Evolutionary conservation across 2,888 invertebrate genomes (phyloP).

Genomic region (Perizoma affinitatum): DNA sequence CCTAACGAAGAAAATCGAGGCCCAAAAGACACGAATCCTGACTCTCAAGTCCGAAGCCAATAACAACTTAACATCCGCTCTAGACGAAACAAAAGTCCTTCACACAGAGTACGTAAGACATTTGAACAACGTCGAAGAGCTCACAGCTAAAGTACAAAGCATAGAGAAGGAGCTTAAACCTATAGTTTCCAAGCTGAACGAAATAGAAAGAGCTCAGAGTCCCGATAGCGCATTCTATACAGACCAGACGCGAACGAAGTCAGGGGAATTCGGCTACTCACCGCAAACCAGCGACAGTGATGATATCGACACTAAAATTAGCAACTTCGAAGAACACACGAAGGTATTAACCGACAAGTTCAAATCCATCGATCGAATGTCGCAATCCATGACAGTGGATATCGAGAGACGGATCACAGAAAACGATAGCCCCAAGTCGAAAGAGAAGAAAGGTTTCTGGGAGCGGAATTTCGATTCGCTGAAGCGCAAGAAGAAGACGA

Average conservation of each 20-base stretch:
- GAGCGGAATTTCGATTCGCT: conserved; percentile 81
- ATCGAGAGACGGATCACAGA: conserved; percentile 69
- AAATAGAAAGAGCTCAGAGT: conserved; percentile 73
- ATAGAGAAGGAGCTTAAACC: conserved; percentile 87
- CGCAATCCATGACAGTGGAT: conserved; percentile 80
- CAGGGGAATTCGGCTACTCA: conserved; percentile 77
- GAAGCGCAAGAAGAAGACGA: conserved; percentile 75
- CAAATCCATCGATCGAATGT: conserved; percentile 81
- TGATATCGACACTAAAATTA: conserved; percentile 66
- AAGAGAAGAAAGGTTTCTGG: conserved; percentile 83
- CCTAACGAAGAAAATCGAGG: conserved; percentile 86
- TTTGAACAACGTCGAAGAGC: conserved; percentile 85
- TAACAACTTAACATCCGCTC: conserved; percentile 86
- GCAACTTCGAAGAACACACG: conserved; percentile 70
- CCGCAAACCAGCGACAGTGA: conserved; percentile 79
- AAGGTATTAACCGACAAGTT: conserved; percentile 76
- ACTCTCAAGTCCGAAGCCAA: conserved; percentile 87
- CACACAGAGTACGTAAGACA: conserved; percentile 85
- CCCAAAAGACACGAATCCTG: conserved; percentile 85
- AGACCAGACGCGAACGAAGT: conserved; percentile 79
- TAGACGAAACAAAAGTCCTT: conserved; percentile 87
- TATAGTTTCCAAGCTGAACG: conserved; percentile 68
- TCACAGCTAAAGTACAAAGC: conserved; percentile 86
- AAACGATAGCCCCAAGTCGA: conserved; percentile 73
- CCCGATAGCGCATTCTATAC: conserved; percentile 82